Base-by-base conservation (phyloP, 2,797 vertebrate genomes). In the Rhadinocentrus ornatus region DNA sequence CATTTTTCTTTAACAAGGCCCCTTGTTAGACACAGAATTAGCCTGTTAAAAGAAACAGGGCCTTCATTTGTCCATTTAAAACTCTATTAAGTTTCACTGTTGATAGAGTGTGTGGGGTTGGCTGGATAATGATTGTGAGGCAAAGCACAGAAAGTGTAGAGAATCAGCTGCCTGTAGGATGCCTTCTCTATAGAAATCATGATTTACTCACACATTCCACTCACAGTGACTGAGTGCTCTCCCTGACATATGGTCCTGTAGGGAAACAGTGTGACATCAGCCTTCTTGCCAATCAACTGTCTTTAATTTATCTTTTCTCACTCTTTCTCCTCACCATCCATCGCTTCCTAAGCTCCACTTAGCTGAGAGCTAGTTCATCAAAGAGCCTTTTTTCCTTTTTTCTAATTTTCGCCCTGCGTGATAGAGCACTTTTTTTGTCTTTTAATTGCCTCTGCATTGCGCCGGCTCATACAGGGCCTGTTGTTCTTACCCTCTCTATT, bases 201-300 rank as follows among this genome's bases (percentile, higher is more conserved):
- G 79, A 89, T 88, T 94, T 93, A 91, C 92, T 92, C 88, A 85
- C 91, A 91, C 90, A 86, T 92, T 94, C 92, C 89, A 86, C 86
- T 80, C 89, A 87, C 71, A 41, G 91, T 91, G 87, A 94, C 89
- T 79, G 92, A 94, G 88, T 74, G 80, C 85, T 61, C 78, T 69
- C 89, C 57, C 69, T 70, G 73, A 84, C 92, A 93, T 93, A 93
- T 89, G 85, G 90, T 92, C 93, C 93, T 92, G 89, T 87, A 88
- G 90, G 89, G 92, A 92, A 91, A 86, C 88, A 92, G 89, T 90
- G 83, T 88, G 91, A 91, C 88, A 90, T 90, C 91, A 69, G 79
- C 85, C 86, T 84, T 85, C 88, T 87, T 87, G 86, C 91, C 90
- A 93, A 91, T 93, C 93, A 92, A 87, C 69, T 79, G 84, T 87